These are phyloP conservation scores for Hydrozoanthus gracilis DNA, from an alignment of 92 coral and sea anemone species.

Conservation along the genomic window DNA sequence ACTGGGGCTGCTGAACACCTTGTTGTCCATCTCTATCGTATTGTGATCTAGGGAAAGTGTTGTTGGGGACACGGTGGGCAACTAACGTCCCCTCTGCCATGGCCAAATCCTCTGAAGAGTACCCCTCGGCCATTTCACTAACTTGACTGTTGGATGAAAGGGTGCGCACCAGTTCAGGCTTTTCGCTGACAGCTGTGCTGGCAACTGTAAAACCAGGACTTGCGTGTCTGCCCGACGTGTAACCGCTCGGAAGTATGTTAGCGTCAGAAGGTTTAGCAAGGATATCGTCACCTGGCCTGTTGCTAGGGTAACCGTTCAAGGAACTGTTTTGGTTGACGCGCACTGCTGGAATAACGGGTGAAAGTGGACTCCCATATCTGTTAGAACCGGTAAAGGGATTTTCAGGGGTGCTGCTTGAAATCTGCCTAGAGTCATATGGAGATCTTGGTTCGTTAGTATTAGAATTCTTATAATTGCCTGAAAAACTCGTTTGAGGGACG, in stretches of 20 bases:
- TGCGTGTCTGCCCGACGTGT: conserved; percentile 27
- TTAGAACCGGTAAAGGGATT: background rate
- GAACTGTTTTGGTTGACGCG: conserved; percentile 29
- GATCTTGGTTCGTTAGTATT: background rate
- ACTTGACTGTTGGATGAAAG: conserved; percentile 17
- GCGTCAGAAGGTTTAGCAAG: background rate
- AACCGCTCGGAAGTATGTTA: conserved; percentile 13
- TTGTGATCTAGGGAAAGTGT: conserved; percentile 9
- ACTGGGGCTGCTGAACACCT: conserved; percentile 10
- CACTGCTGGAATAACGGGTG: conserved; percentile 36
- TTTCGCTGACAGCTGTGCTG: conserved; percentile 36
- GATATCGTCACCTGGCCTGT: conserved; percentile 20
- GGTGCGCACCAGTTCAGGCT: conserved; percentile 22
- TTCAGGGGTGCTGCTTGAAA: conserved; percentile 6
- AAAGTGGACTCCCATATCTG: background rate
- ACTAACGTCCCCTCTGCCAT: conserved; percentile 11
- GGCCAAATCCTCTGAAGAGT: conserved; percentile 29
- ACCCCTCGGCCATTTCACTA: background rate
- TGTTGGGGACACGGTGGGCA: conserved; percentile 13
- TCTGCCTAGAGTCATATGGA: background rate
- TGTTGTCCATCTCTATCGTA: background rate
- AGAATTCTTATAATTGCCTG: background rate
- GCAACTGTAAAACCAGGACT: conserved; percentile 39
- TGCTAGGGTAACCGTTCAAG: conserved; percentile 21
- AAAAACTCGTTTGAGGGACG: background rate